A percentile compares a stretch with the other conserved stretches of the same genome.
Evolutionary conservation across 2,113 vertebrate genomes (phyloP).

Genomic region (Cynopterus brachyotis): DNA sequence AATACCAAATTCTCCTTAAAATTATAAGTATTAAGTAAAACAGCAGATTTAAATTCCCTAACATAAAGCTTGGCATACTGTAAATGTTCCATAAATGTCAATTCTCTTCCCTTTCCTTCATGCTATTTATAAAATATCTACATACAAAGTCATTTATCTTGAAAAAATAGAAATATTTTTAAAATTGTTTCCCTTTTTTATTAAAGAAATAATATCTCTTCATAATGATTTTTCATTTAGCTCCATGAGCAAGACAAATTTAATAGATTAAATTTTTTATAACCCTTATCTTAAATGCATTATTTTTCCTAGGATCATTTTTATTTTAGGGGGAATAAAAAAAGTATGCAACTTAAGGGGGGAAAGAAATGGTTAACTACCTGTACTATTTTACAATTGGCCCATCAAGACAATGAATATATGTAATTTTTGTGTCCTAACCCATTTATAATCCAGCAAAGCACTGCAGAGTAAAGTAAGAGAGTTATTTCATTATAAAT

Average conservation of each 20-base stretch:
- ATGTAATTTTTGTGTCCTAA: not conserved
- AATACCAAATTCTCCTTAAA: not conserved
- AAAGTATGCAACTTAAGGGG: not conserved
- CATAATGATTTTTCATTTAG: constrained; percentile 1
- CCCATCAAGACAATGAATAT: not conserved
- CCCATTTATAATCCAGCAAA: not conserved
- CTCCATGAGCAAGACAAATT: not conserved
- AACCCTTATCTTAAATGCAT: not conserved
- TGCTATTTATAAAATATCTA: not conserved
- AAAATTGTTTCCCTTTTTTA: too few species aligned
- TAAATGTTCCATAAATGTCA: not conserved
- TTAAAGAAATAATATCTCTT: not conserved
- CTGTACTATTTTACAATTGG: not conserved
- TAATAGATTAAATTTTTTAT: not conserved
- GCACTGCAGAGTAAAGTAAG: not conserved
- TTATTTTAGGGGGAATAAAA: not conserved
- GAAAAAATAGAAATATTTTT: not conserved
- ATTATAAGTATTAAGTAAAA: not conserved
- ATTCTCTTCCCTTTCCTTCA: not conserved
- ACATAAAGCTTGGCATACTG: not conserved
- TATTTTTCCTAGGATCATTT: not conserved
- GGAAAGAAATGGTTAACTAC: not conserved
- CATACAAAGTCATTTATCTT: not conserved
- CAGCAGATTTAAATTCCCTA: not conserved
- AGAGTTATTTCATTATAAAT: not conserved